Evolutionary conservation across 2,113 vertebrate species (phyloP).

Genomic region (Zosterops hypoxanthus): DNA sequence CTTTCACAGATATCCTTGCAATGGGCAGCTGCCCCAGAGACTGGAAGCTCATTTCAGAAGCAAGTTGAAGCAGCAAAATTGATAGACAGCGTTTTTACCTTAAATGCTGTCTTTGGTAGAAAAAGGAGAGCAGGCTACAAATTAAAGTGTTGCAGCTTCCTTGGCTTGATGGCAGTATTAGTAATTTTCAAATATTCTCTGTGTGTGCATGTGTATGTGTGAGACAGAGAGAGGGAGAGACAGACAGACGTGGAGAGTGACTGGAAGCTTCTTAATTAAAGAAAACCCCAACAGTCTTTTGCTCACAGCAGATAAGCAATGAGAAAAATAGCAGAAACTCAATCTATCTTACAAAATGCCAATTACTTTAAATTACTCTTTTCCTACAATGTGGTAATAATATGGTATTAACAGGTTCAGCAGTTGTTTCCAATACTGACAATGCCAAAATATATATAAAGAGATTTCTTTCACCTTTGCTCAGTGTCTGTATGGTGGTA

Average conservation of each 20-base stretch:
- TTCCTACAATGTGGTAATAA: background rate
- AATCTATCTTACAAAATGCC: background rate
- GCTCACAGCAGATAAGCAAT: background rate
- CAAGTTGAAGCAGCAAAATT: background rate
- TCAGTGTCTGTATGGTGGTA: background rate
- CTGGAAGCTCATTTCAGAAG: background rate
- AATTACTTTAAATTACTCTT: background rate
- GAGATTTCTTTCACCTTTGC: background rate
- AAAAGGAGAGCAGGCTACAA: background rate
- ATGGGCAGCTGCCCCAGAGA: background rate
- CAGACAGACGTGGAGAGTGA: background rate
- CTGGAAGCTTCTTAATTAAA: background rate
- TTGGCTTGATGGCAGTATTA: background rate
- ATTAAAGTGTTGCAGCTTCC: background rate
- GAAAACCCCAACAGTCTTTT: background rate
- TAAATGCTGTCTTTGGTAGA: background rate
- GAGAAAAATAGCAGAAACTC: background rate
- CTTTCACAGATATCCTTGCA: background rate
- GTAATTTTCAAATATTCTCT: background rate
- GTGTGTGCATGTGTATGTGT: rapidly evolving
- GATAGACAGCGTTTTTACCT: background rate
- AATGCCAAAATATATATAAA: background rate
- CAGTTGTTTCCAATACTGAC: background rate
- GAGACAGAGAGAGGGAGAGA: background rate
- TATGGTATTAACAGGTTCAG: background rate